Evolutionary conservation across 1,140 invertebrate genomes (phyloP).

Genomic region (Diorhabda sublineata): DNA sequence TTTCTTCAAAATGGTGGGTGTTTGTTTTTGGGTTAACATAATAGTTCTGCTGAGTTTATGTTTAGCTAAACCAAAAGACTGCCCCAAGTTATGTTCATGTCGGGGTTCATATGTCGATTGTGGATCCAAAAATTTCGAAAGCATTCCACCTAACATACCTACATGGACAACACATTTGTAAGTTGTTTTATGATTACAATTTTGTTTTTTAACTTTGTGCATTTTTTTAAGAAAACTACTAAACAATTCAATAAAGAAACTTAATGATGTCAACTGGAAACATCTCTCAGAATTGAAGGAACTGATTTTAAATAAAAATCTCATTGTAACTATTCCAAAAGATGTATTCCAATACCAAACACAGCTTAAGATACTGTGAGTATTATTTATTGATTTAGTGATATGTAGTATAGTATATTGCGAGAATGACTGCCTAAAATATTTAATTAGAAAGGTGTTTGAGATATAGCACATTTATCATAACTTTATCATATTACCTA

Average conservation of each 20-base stretch:
- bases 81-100: slow-evolving; percentile 57
- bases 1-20: slow-evolving; percentile 46
- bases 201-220: slow-evolving; percentile 25
- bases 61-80: slow-evolving; percentile 49
- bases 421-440: too few species aligned
- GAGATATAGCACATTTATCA: too few species aligned
- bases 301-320: slow-evolving; percentile 79
- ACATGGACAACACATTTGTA: slow-evolving; percentile 60
- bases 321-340: slow-evolving; percentile 63
- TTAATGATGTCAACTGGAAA: slow-evolving; percentile 66
- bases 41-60: slow-evolving; percentile 37
- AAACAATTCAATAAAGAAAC: slow-evolving; percentile 65
- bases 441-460: too few species aligned
- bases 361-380: slow-evolving; percentile 69
- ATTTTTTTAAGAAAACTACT: slow-evolving; percentile 63
- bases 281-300: slow-evolving; percentile 68
- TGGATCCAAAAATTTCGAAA: slow-evolving; percentile 55
- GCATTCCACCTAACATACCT: slow-evolving; percentile 54
- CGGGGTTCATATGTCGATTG: slow-evolving; percentile 57
- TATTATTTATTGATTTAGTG: slow-evolving; percentile 17
- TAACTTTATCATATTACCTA: too few species aligned
- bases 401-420: too few species aligned
- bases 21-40: slow-evolving; percentile 39
- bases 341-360: slow-evolving; percentile 67
- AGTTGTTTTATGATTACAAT: slow-evolving; percentile 40